Evolutionary conservation across 2,113 vertebrate species (phyloP).

Genomic region (Galemys pyrenaicus): DNA sequence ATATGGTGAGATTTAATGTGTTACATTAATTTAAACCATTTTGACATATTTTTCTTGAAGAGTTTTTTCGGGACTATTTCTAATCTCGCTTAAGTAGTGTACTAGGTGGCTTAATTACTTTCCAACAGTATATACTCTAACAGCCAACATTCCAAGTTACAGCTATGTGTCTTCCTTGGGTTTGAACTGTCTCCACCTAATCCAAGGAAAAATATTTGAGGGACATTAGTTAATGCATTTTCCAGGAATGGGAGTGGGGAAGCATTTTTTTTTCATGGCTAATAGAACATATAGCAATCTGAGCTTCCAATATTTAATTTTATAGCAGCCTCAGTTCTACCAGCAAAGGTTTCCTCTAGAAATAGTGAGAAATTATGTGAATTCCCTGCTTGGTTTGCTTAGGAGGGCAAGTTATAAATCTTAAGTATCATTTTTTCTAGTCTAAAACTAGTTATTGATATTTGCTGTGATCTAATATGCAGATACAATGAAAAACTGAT

Average conservation of each 20-base stretch:
- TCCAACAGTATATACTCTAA: neutral
- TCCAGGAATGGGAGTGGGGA: slow-evolving; percentile 70
- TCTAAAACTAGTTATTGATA: slow-evolving; percentile 64
- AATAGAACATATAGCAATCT: slow-evolving; percentile 72
- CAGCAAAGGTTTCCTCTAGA: slow-evolving; percentile 57
- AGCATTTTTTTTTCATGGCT: slow-evolving; percentile 52
- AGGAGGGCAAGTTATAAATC: slow-evolving; percentile 62
- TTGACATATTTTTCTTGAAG: slow-evolving; percentile 48
- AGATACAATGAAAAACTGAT: slow-evolving; percentile 65
- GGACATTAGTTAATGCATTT: slow-evolving; percentile 74
- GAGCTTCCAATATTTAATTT: slow-evolving; percentile 65
- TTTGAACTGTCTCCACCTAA: slow-evolving; percentile 68
- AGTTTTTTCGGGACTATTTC: slow-evolving; percentile 36
- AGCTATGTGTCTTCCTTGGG: slow-evolving; percentile 55
- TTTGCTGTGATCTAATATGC: slow-evolving; percentile 59
- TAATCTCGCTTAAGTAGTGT: slow-evolving; percentile 40
- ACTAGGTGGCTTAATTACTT: slow-evolving; percentile 43
- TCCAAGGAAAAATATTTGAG: slow-evolving; percentile 73
- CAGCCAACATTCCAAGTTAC: slow-evolving; percentile 45
- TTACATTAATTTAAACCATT: slow-evolving; percentile 31
- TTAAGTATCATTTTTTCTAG: slow-evolving; percentile 57
- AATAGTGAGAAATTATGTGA: slow-evolving; percentile 70
- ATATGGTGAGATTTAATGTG: slow-evolving; percentile 33
- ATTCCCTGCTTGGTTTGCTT: slow-evolving; percentile 60
- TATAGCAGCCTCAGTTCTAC: slow-evolving; percentile 60